Evolutionary conservation across 2,888 invertebrate genomes (phyloP).

Genomic region (Thumatha senex): DNA sequence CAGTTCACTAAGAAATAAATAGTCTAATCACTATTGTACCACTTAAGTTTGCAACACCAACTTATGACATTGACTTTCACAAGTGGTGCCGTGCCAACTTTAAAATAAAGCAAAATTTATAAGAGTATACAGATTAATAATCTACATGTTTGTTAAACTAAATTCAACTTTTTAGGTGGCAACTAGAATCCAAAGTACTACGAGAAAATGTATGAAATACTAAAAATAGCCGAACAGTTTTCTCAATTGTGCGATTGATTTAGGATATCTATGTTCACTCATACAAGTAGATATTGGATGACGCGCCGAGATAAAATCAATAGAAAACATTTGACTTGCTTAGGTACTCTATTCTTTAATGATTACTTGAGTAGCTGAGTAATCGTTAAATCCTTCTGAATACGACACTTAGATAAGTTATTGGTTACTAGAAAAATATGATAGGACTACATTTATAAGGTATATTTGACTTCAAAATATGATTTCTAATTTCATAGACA

Average conservation of each 20-base stretch:
- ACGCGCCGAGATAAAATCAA: conserved; percentile 16
- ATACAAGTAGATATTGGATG: conserved; percentile 3
- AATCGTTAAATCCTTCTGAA: no score
- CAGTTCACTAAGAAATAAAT: conserved; percentile 1
- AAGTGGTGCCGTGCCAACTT: no score
- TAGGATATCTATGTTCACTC: conserved; percentile 8
- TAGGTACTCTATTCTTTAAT: no score
- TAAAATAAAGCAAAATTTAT: no score
- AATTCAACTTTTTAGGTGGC: no score
- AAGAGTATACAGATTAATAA: no score
- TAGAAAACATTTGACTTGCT: conserved; percentile 10
- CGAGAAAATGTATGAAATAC: conserved; percentile 8
- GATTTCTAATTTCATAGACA: conserved; percentile 27
- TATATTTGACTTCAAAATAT: conserved; percentile 36
- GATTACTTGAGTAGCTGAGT: no score
- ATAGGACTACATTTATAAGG: conserved; percentile 19
- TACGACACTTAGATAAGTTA: conserved; percentile 4
- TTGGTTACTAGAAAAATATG: conserved; percentile 37
- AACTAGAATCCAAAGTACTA: conserved; percentile 6
- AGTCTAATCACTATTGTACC: not conserved
- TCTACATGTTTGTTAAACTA: no score
- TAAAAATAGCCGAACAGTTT: conserved; percentile 12
- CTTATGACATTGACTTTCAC: no score
- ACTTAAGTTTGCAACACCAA: no score
- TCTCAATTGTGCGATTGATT: conserved; percentile 19